These are phyloP conservation scores for Sarcophaga subvicina DNA, from an alignment of 2,888 invertebrate genomes.

Conservation along the genomic window DNA sequence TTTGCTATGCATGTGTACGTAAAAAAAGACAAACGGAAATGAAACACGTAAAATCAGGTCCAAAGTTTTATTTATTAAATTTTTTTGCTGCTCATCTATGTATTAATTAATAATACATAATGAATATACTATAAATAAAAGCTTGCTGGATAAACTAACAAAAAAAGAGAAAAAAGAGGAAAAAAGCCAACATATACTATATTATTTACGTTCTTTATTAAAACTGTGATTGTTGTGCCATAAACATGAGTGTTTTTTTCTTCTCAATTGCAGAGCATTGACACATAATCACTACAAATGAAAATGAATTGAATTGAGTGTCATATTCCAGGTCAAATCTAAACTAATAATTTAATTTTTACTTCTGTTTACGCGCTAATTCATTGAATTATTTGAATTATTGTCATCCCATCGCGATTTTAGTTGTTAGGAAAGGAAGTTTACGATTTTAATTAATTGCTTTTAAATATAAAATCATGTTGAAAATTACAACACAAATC, in stretches of 20 bases:
- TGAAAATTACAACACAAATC: slow-evolving; percentile 44
- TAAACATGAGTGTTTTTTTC: background rate
- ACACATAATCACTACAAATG: background rate
- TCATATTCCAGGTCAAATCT: background rate
- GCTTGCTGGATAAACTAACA: slow-evolving; percentile 10
- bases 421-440: background rate
- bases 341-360: background rate
- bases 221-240: slow-evolving; percentile 34
- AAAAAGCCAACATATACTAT: background rate
- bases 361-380: background rate
- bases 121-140: slow-evolving; percentile 34
- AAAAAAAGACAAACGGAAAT: background rate
- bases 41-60: slow-evolving; percentile 43
- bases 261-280: background rate
- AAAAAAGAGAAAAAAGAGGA: background rate
- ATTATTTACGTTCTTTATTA: slow-evolving; percentile 8
- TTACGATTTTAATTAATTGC: slow-evolving; percentile 17
- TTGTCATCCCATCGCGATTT: background rate
- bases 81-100: slow-evolving; percentile 45
- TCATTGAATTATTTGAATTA: background rate
- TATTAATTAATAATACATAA: slow-evolving; percentile 59
- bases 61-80: slow-evolving; percentile 52
- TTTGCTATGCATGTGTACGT: slow-evolving; percentile 30
- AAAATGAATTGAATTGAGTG: background rate
- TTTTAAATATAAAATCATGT: slow-evolving; percentile 22